Evolutionary conservation across 2,113 vertebrate species (phyloP).

Genomic region (Cairina moschata): DNA sequence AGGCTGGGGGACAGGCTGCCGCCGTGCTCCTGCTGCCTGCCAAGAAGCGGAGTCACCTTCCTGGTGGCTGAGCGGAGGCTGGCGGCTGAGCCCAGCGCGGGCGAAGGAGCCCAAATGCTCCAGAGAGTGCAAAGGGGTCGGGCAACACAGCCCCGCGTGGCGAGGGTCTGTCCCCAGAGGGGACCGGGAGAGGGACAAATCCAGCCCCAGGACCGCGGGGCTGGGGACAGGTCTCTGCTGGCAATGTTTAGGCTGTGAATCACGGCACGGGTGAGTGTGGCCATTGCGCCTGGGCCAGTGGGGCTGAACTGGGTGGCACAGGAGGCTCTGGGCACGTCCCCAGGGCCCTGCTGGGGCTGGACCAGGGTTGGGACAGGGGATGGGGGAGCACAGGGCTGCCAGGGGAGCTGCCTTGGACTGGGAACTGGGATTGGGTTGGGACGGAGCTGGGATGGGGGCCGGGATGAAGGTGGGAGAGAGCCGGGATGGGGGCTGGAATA

Average conservation of each 20-base stretch:
- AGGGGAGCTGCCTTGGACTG: background rate
- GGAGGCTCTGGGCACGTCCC: background rate
- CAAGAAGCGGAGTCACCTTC: background rate
- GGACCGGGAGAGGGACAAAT: background rate
- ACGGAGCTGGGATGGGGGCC: background rate
- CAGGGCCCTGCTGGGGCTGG: background rate
- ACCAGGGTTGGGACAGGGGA: fast-evolving
- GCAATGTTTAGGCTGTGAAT: background rate
- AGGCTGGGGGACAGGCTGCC: background rate
- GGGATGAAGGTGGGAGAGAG: background rate
- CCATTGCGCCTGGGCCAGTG: background rate
- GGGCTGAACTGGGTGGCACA: background rate
- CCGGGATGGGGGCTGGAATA: background rate
- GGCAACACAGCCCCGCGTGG: fast-evolving
- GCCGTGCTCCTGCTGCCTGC: fast-evolving
- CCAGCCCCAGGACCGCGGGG: background rate
- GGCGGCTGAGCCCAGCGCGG: background rate
- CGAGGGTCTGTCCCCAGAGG: background rate
- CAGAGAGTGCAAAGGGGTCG: background rate
- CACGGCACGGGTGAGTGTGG: fast-evolving
- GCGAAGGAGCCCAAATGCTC: background rate
- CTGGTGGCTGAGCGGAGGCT: background rate
- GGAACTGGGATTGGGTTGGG: background rate
- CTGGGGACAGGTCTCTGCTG: background rate
- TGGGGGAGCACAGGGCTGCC: background rate